A percentile compares a stretch with the other conserved stretches of the same genome.
Evolutionary conservation across 2,797 vertebrate genomes (phyloP).

Genomic region (Falco biarmicus): DNA sequence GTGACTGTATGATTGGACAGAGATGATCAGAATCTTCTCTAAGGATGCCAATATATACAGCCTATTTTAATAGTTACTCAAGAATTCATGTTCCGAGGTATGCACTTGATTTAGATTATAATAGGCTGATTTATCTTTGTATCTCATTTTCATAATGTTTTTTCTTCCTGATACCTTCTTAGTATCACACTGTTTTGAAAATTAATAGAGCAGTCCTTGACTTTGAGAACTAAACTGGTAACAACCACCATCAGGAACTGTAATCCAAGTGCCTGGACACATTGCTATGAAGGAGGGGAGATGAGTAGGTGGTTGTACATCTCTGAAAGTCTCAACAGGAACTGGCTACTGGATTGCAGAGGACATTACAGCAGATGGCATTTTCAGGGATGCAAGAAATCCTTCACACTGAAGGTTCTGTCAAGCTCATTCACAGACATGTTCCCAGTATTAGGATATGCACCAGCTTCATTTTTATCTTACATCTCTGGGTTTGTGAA

Average conservation of each 20-base stretch:
- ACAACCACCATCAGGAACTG: background rate
- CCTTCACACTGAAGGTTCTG: background rate
- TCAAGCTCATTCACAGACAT: background rate
- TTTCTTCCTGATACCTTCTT: background rate
- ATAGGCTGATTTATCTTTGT: background rate
- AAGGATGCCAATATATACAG: background rate
- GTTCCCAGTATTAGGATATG: background rate
- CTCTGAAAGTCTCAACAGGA: background rate
- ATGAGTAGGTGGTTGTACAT: accelerated
- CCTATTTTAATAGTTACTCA: background rate
- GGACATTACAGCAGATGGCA: background rate
- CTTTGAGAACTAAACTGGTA: background rate
- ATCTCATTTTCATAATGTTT: background rate
- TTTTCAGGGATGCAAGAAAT: background rate
- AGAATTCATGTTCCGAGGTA: background rate
- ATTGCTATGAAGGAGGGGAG: background rate
- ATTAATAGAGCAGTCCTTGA: background rate
- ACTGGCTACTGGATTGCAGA: background rate
- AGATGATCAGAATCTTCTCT: background rate
- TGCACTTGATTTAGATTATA: background rate
- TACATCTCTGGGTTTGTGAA: background rate
- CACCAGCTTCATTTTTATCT: background rate
- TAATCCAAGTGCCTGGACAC: background rate
- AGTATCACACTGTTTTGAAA: background rate
- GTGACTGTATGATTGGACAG: background rate